A percentile compares a stretch with the other conserved stretches of the same genome.
phyloP scores from a whole-genome alignment of 1,140 invertebrate genomes.

The Pomacea maculata region DNA sequence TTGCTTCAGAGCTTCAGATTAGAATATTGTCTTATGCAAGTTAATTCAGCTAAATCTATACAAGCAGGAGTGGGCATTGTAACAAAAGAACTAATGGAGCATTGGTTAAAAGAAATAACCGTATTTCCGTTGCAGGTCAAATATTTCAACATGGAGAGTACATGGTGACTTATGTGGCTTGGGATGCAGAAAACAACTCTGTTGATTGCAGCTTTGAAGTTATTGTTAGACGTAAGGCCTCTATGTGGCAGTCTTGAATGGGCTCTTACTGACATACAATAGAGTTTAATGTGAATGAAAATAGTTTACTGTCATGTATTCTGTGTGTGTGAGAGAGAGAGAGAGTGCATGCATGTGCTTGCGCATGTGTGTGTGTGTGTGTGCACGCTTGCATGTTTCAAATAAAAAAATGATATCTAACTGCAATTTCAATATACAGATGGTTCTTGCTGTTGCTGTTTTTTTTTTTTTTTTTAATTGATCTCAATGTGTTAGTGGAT shows the following conservation, averaged over 20 bases:
- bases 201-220: conserved; percentile 47
- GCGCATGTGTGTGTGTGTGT: too few relatives aligned
- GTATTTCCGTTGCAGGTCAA: conserved; percentile 35
- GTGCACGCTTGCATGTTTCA: too few relatives aligned
- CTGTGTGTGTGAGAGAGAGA: too few relatives aligned
- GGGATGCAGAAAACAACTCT: conserved; percentile 47
- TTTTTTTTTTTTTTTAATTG: too few relatives aligned
- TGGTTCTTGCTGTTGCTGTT: neutral
- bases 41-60: too few relatives aligned
- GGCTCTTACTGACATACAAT: neutral
- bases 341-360: too few relatives aligned
- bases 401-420: neutral
- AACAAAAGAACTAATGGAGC: neutral
- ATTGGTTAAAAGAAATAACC: too few relatives aligned
- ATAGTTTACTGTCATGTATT: neutral
- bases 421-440: neutral
- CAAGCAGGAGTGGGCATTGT: neutral
- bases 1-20: neutral
- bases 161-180: conserved; percentile 43
- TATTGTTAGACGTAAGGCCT: conserved; percentile 45
- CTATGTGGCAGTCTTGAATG: neutral
- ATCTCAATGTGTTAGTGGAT: too few relatives aligned
- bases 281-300: neutral
- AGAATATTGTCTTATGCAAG: too few relatives aligned
- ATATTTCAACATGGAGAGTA: conserved; percentile 47